Percentiles rank a stretch among this genome's conserved stretches.
Evolutionary conservation across 2,888 invertebrate species (phyloP).

Genomic region (Heteromurus nitidus): DNA sequence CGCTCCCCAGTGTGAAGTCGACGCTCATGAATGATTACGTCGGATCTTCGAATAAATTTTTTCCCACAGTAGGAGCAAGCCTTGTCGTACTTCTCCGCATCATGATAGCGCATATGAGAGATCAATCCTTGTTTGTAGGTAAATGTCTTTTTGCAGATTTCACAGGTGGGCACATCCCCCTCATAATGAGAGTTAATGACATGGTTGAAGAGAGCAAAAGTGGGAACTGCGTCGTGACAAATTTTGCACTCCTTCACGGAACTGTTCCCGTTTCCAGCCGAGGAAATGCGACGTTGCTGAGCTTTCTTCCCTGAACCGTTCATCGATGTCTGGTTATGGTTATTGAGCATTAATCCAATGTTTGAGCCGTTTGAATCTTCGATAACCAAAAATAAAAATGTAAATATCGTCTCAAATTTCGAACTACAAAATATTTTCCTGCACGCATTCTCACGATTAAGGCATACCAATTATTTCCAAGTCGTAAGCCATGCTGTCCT

Average conservation of each 20-base stretch:
- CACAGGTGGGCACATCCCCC: slow-evolving; percentile 50
- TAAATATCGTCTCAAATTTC: neutral
- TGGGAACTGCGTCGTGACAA: slow-evolving; percentile 33
- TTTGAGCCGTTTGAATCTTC: neutral
- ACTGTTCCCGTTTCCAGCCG: neutral
- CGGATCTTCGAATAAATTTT: slow-evolving; percentile 46
- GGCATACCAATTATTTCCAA: slow-evolving; percentile 24
- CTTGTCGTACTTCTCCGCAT: slow-evolving; percentile 55
- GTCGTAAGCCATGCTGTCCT: neutral
- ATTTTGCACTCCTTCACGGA: slow-evolving; percentile 45
- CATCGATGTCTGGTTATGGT: neutral
- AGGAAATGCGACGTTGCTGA: slow-evolving; percentile 21
- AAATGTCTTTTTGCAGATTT: slow-evolving; percentile 54
- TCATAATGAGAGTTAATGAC: slow-evolving; percentile 40
- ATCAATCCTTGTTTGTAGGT: slow-evolving; percentile 59
- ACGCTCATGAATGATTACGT: slow-evolving; percentile 46
- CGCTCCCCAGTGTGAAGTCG: slow-evolving; percentile 50
- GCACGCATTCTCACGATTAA: neutral
- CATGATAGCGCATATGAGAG: slow-evolving; percentile 61
- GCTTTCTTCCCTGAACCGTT: slow-evolving; percentile 10
- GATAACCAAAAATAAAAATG: neutral
- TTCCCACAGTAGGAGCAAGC: slow-evolving; percentile 52
- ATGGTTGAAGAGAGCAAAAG: slow-evolving; percentile 39
- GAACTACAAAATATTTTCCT: neutral
- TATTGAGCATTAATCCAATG: neutral